Conservation (phyloP, 2,888 invertebrate species). For the Epistrophella euchroma region DNA sequence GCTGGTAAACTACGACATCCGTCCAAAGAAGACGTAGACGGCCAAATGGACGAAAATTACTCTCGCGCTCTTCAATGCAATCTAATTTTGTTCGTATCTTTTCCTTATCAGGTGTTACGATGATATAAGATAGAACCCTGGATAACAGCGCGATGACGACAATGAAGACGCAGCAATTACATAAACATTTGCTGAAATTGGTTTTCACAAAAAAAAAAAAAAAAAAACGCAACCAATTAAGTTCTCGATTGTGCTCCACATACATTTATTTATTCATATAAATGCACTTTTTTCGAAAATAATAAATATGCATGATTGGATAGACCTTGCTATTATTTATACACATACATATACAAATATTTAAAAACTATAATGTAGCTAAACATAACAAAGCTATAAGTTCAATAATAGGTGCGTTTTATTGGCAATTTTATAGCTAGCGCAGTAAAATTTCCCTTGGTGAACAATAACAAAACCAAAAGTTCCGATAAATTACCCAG, state of each 20-base stretch:
- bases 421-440: too few relatives aligned
- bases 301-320: too few relatives aligned
- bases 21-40: constrained; percentile 20
- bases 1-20: constrained; percentile 58
- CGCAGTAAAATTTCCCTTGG: too few relatives aligned
- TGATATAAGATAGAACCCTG: constrained; percentile 35
- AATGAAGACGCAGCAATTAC: constrained; percentile 42
- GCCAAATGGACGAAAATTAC: constrained; percentile 55
- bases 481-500: too few relatives aligned
- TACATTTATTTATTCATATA: too few relatives aligned
- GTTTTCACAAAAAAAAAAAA: constrained; percentile 16
- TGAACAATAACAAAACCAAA: too few relatives aligned
- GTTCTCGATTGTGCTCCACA: neutral
- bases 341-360: too few relatives aligned
- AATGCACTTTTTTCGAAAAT: too few relatives aligned
- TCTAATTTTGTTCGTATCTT: constrained; percentile 58
- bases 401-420: too few relatives aligned
- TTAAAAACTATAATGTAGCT: too few relatives aligned
- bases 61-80: constrained; percentile 58
- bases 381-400: too few relatives aligned
- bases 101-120: constrained; percentile 73
- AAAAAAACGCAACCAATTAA: constrained; percentile 16
- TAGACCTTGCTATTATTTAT: too few relatives aligned
- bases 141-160: constrained; percentile 39
- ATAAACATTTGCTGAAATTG: constrained; percentile 56